Evolutionary conservation across 2,888 invertebrate genomes (phyloP), one percentile per base, ranked within the genome.

Genomic region (Drepana falcataria): DNA sequence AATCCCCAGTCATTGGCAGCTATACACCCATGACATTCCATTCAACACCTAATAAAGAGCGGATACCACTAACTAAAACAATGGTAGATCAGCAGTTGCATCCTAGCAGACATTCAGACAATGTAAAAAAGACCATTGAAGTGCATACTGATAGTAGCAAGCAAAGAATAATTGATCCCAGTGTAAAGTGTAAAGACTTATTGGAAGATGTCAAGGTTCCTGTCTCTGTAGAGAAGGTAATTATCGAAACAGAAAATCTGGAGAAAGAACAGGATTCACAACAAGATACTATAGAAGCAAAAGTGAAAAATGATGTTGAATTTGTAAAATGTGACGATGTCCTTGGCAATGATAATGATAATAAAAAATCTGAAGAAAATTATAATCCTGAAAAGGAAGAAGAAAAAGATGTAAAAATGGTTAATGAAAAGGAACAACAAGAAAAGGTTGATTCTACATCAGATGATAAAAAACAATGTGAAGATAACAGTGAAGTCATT

Each of bases 31-130:
- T 89, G 86, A 83, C 87, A 57, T 88, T 76, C 72, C 89, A 89
- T 63, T 91, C 91, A 55, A 90, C 90, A 47, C 88, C 90, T 44
- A 91, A 85, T 59, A 90, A 90, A 73, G 90, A 90, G 65, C 84
- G 85, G 34, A 85, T 83, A 60, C 90, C 90, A 47, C 73, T 90
- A 9, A 90, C 90, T 35, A 91, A 91, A 69, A 88, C 83, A 2
- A 90, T 89, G 90, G 88, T 91, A 2, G 84, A 91, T 54, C 80
- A 81, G 64, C 90, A 90, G 48, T 62, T 91, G 54, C 87, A 90
- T 59, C 87, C 91, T 6, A 89, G 70, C 55, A 77, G 89, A 58
- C 85, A 89, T 71, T 85, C 86, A 47, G 90, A 90, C 62, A 88
- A 85, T 71, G 73, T 83, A 4, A 90, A 88, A 60, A 88, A 90